phyloP scores from a whole-genome alignment of 2,888 invertebrate genomes.

The Epinotia nisella region DNA sequence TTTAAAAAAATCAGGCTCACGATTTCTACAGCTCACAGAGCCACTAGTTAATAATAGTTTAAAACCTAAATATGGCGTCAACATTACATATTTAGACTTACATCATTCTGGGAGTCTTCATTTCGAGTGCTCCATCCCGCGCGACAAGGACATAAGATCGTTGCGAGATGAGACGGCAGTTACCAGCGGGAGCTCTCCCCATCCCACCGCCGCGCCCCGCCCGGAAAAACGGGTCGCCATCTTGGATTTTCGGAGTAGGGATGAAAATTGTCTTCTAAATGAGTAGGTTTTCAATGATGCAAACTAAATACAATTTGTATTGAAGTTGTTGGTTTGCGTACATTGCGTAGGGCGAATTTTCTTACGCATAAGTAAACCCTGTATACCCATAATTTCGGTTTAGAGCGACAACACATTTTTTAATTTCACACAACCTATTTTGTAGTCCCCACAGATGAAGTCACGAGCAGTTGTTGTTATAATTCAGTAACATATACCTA shows the following conservation, averaged over 20 bases:
- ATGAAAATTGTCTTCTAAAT: slow-evolving; percentile 3
- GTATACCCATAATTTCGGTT: no score
- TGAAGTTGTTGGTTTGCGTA: neutral
- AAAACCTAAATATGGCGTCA: neutral
- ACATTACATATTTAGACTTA: neutral
- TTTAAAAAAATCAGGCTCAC: no score
- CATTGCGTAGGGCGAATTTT: no score
- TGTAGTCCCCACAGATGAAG: no score
- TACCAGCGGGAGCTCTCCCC: slow-evolving; percentile 40
- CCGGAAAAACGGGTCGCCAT: slow-evolving; percentile 34
- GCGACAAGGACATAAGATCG: slow-evolving; percentile 49
- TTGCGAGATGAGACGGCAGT: slow-evolving; percentile 47
- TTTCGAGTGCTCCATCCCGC: slow-evolving; percentile 38
- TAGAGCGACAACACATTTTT: no score
- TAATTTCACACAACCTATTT: no score
- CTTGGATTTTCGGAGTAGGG: slow-evolving; percentile 10
- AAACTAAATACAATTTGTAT: neutral
- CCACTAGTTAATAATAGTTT: no score
- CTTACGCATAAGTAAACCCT: no score
- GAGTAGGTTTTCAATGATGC: neutral
- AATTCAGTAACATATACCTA: no score
- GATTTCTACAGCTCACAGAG: no score
- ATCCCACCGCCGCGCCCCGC: slow-evolving; percentile 38
- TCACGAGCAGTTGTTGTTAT: no score
- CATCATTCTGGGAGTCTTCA: neutral